Conservation (phyloP, 2,113 vertebrate species). For the Arizona elegans region DNA sequence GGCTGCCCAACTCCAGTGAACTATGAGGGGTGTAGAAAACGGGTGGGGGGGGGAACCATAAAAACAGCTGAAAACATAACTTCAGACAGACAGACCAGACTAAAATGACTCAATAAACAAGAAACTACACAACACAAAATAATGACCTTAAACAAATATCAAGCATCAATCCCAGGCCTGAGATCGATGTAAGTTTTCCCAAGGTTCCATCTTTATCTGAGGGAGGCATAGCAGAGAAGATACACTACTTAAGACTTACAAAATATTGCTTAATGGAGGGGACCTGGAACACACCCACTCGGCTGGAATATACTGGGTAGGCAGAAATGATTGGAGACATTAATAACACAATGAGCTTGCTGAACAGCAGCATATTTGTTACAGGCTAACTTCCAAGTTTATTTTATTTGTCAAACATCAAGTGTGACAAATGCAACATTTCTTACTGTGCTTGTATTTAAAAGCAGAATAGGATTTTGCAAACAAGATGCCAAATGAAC, state of each 20-base stretch:
- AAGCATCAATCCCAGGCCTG: neutral
- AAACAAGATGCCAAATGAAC: neutral
- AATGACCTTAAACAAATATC: neutral
- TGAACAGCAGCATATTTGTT: neutral
- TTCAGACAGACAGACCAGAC: neutral
- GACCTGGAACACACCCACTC: neutral
- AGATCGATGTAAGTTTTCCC: too few species aligned
- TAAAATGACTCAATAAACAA: neutral
- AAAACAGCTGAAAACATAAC: neutral
- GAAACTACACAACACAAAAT: neutral
- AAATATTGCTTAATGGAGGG: neutral
- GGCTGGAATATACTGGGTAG: neutral
- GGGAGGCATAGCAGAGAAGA: too few species aligned
- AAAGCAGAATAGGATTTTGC: neutral
- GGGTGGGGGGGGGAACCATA: neutral
- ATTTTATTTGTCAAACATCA: too few species aligned
- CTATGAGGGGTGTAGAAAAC: neutral
- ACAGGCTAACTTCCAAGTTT: fast-evolving
- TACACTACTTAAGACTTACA: neutral
- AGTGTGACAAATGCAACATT: neutral
- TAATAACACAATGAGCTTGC: neutral
- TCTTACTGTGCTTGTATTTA: fast-evolving
- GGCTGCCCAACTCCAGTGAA: neutral
- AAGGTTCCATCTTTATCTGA: too few species aligned
- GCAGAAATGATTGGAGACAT: conserved; percentile 4